phyloP scores from a whole-genome alignment of 2,797 vertebrate species.

The Rhinatrema bivittatum region DNA sequence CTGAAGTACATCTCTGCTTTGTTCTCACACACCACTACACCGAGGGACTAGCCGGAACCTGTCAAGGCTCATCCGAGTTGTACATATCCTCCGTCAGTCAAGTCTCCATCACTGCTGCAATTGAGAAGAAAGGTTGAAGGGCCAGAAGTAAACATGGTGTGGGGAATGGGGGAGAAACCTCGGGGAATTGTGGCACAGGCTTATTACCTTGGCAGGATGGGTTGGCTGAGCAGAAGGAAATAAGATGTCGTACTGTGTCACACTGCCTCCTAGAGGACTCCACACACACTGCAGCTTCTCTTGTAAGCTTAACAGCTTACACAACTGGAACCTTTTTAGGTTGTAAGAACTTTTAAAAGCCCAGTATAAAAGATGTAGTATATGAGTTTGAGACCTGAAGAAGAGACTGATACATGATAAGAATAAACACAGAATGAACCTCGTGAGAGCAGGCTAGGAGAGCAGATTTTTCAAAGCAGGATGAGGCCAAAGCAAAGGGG shows the following conservation, averaged over 20 bases:
- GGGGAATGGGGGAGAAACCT: not conserved
- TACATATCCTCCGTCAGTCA: slow-evolving; percentile 9
- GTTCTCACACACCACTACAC: slow-evolving; percentile 17
- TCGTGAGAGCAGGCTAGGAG: too few species aligned
- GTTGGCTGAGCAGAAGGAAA: not conserved
- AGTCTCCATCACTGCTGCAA: slow-evolving; percentile 19
- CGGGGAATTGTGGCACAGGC: not conserved
- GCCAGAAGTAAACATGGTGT: slow-evolving; percentile 2
- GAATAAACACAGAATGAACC: too few species aligned
- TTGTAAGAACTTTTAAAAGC: too few species aligned
- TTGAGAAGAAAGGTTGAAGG: slow-evolving; percentile 2
- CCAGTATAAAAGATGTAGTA: too few species aligned
- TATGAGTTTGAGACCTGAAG: too few species aligned
- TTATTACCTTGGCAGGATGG: too few species aligned
- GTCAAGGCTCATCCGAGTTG: not conserved
- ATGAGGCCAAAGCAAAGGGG: too few species aligned
- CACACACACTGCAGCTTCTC: too few species aligned
- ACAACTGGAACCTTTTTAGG: too few species aligned
- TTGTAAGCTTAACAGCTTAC: too few species aligned
- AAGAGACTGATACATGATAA: too few species aligned
- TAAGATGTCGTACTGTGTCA: not conserved
- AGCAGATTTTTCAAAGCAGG: too few species aligned
- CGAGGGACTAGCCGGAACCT: slow-evolving; percentile 6
- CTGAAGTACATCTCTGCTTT: slow-evolving; percentile 16
- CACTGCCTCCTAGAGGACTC: not conserved